These are phyloP conservation scores for Agrochola lychnidis DNA, from an alignment of 2,888 invertebrate genomes.

Conservation along the genomic window DNA sequence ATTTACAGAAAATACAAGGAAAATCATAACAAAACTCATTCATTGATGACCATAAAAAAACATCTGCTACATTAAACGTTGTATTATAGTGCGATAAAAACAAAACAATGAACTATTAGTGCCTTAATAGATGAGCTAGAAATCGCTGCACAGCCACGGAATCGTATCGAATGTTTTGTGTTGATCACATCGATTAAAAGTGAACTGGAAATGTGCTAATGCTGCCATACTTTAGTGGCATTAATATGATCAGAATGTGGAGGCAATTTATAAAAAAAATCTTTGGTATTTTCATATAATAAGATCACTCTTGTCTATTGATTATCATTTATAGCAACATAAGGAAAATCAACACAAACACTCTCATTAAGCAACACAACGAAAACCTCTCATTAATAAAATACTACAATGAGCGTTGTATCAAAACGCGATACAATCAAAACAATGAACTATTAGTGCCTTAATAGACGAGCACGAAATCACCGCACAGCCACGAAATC, in stretches of 20 bases:
- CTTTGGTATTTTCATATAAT: no score
- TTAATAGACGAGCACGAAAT: slow-evolving; percentile 29
- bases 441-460: slow-evolving; percentile 44
- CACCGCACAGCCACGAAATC: slow-evolving; percentile 31
- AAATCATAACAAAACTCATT: background rate
- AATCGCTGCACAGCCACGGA: slow-evolving; percentile 22
- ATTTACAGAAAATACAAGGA: slow-evolving; percentile 3
- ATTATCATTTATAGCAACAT: background rate
- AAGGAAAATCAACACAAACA: background rate
- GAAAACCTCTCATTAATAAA: background rate
- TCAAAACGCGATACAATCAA: slow-evolving; percentile 9
- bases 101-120: slow-evolving; percentile 26
- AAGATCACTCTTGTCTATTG: background rate
- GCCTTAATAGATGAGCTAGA: slow-evolving; percentile 26
- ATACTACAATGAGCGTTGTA: background rate
- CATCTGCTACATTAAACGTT: background rate
- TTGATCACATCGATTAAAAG: slow-evolving; percentile 39
- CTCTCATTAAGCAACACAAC: no score
- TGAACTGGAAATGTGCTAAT: slow-evolving; percentile 63
- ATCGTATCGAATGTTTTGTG: slow-evolving; percentile 50
- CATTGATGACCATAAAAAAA: slow-evolving; percentile 6
- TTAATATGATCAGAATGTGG: no score
- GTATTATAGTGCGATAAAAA: slow-evolving; percentile 6
- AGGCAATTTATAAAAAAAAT: no score
- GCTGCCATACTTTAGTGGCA: background rate